Conservation (phyloP, 2,888 invertebrate species). For the Drosophila ustulata region DNA sequence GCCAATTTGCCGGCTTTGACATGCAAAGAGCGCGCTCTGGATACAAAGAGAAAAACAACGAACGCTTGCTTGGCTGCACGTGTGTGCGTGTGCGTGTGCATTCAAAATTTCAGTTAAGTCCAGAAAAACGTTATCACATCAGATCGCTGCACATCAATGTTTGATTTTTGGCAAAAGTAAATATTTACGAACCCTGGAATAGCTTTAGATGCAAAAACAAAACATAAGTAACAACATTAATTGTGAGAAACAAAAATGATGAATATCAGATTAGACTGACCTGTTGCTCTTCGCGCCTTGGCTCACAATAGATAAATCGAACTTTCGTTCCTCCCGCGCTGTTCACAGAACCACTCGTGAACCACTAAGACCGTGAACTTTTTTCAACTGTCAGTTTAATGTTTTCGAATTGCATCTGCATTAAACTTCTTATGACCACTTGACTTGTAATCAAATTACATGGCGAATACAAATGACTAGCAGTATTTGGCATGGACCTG, state of each 20-base stretch:
- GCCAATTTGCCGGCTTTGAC: conserved; percentile 43
- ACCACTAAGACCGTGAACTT: neutral
- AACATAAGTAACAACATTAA: neutral
- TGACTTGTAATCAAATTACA: conserved; percentile 10
- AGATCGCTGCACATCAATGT: neutral
- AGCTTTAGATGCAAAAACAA: neutral
- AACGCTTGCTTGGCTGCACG: neutral
- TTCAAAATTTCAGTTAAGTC: neutral
- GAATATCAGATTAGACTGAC: neutral
- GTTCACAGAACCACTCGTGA: neutral
- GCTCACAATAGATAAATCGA: neutral
- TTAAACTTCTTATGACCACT: neutral
- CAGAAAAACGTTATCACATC: neutral
- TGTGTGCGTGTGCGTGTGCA: conserved; percentile 1
- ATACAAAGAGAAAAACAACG: conserved; percentile 5
- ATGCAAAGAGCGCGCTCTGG: conserved; percentile 16
- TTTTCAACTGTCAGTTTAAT: neutral
- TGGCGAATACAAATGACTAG: conserved; percentile 1
- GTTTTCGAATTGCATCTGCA: neutral
- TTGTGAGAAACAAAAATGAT: neutral
- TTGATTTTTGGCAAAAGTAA: neutral
- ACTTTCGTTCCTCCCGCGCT: neutral
- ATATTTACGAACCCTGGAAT: neutral
- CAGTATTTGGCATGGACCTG: conserved; percentile 27
- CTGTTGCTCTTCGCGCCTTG: neutral